These are phyloP conservation scores for Noctua fimbriata DNA, from an alignment of 2,888 invertebrate species.

Conservation along the genomic window DNA sequence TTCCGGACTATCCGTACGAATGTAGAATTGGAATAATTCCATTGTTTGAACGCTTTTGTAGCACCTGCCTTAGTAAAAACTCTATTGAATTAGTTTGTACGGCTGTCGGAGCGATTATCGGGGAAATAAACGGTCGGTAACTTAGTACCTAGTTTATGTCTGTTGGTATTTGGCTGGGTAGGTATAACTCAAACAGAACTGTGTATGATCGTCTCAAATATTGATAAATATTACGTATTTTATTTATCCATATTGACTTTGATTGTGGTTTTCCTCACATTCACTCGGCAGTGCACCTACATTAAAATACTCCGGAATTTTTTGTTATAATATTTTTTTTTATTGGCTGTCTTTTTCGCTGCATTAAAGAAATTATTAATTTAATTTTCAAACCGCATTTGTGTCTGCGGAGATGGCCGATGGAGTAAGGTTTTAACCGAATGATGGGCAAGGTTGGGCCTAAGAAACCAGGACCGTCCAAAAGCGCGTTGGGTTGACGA, in stretches of 20 bases:
- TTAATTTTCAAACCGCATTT: too few species aligned
- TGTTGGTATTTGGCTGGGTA: not conserved
- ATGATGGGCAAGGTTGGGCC: too few species aligned
- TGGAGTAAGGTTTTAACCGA: too few species aligned
- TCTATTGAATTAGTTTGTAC: constrained; percentile 46
- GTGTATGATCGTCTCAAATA: not conserved
- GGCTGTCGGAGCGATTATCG: constrained; percentile 2
- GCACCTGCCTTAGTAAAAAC: constrained; percentile 60
- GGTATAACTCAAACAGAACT: not conserved
- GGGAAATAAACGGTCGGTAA: not conserved
- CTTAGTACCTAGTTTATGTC: not conserved
- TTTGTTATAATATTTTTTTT: too few species aligned
- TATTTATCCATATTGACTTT: not conserved
- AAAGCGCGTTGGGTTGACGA: too few species aligned
- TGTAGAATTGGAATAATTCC: constrained; percentile 57
- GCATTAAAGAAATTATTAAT: too few species aligned
- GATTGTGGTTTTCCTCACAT: not conserved
- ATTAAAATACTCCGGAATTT: not conserved
- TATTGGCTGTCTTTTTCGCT: too few species aligned
- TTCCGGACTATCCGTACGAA: constrained; percentile 47
- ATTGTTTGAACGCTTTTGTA: constrained; percentile 54
- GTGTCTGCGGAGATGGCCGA: too few species aligned
- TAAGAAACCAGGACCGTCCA: too few species aligned
- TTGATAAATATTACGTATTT: not conserved
- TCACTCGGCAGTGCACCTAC: too few species aligned